Percentiles rank a stretch among this genome's conserved stretches.
Conservation (phyloP, 2,888 invertebrate species). For the Drosophila suboccidentalis region DNA sequence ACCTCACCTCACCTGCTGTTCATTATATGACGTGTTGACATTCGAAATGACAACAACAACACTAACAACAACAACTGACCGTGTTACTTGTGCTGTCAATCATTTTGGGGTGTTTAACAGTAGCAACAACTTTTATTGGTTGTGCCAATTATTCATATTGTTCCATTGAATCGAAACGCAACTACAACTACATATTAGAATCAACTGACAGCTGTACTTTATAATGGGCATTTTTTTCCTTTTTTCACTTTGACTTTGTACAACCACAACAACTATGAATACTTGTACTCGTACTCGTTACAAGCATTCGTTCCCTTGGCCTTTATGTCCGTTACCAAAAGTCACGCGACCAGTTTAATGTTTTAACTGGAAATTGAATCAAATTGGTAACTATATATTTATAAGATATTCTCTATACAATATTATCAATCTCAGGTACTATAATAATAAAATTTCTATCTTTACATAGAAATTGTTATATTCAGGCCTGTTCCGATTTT, state of each 20-base stretch:
- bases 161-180: slow-evolving; percentile 62
- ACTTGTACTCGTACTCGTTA: slow-evolving; percentile 3
- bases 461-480: too few relatives aligned
- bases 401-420: too few relatives aligned
- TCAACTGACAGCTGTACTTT: slow-evolving; percentile 63
- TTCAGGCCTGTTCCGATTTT: too few relatives aligned
- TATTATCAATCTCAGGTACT: too few relatives aligned
- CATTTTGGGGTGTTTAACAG: slow-evolving; percentile 58
- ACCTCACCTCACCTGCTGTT: slow-evolving; percentile 41
- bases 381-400: background rate
- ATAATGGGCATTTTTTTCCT: slow-evolving; percentile 45
- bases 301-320: background rate
- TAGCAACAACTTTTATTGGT: slow-evolving; percentile 65
- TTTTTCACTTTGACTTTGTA: background rate
- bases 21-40: slow-evolving; percentile 78
- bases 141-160: slow-evolving; percentile 79
- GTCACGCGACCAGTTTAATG: slow-evolving; percentile 52
- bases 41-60: slow-evolving; percentile 65
- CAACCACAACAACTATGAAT: slow-evolving; percentile 1
- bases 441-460: too few relatives aligned
- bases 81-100: slow-evolving; percentile 64
- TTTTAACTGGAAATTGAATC: slow-evolving; percentile 29
- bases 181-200: slow-evolving; percentile 1
- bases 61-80: slow-evolving; percentile 16
- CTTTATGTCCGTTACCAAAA: slow-evolving; percentile 42